These are phyloP conservation scores for Gavia stellata DNA, from an alignment of 2,113 vertebrate genomes.

Conservation along the genomic window DNA sequence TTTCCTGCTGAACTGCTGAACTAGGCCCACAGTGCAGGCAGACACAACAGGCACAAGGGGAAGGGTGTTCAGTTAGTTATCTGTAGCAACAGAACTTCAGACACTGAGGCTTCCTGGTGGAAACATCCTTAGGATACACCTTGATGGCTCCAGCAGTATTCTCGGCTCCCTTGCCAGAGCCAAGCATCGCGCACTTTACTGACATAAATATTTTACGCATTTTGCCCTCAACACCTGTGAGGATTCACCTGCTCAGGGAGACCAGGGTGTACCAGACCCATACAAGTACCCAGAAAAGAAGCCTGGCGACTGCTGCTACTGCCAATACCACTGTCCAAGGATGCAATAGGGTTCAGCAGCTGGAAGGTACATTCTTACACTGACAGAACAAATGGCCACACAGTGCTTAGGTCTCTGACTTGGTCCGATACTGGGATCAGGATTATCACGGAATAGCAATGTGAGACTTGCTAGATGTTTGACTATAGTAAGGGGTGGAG, in stretches of 20 bases:
- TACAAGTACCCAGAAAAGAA: background rate
- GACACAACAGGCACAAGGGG: background rate
- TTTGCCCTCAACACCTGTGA: background rate
- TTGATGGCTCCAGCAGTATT: background rate
- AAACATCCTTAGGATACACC: background rate
- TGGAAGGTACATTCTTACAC: background rate
- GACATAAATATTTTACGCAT: background rate
- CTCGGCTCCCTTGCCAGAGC: background rate
- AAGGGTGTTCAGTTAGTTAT: background rate
- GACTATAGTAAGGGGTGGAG: too few species aligned
- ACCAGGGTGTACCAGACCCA: background rate
- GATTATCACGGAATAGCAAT: background rate
- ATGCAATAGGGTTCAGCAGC: background rate
- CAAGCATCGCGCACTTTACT: background rate
- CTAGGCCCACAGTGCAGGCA: background rate
- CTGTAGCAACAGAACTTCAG: background rate
- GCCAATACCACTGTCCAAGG: background rate
- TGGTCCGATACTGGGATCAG: background rate
- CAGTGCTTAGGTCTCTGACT: background rate
- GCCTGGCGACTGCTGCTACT: background rate
- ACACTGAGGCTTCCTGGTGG: background rate
- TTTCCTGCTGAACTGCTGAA: background rate
- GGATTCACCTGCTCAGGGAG: background rate
- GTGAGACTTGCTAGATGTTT: background rate
- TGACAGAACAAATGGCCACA: background rate